Percentiles rank a stretch among this genome's conserved stretches.
Evolutionary conservation across 92 coral and sea anemone species (phyloP).

Genomic region (Zoanthus sociatus): DNA sequence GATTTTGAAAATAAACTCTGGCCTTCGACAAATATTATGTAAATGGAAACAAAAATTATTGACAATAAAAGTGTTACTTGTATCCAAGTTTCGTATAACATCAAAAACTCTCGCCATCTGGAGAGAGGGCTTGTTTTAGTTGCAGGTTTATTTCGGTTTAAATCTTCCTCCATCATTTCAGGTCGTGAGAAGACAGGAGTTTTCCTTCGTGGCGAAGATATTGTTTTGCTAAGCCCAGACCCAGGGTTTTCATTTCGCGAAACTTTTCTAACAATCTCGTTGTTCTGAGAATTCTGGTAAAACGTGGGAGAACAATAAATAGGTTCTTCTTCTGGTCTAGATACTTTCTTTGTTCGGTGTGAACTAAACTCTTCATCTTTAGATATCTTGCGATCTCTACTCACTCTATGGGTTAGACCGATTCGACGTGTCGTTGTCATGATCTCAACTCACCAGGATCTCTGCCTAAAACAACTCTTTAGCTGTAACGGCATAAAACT

Average conservation of each 20-base stretch:
- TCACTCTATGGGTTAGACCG: constrained; percentile 29
- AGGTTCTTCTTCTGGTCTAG: constrained; percentile 39
- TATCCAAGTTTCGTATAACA: constrained; percentile 62
- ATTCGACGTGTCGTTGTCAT: constrained; percentile 44
- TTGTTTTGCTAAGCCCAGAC: not conserved
- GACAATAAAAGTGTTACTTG: constrained; percentile 46
- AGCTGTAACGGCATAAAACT: no score
- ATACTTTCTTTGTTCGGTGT: not conserved
- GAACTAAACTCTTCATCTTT: constrained; percentile 19
- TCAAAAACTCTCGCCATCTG: constrained; percentile 57
- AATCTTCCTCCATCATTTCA: constrained; percentile 48
- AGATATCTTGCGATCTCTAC: constrained; percentile 10
- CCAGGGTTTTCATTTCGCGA: constrained; percentile 37
- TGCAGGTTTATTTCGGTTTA: constrained; percentile 15
- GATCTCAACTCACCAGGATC: not conserved
- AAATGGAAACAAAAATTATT: constrained; percentile 61
- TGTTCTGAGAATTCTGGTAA: constrained; percentile 46
- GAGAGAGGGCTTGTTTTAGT: not conserved
- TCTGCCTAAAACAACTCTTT: no score
- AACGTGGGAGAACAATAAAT: constrained; percentile 35
- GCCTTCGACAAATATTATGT: constrained; percentile 67
- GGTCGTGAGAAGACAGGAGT: constrained; percentile 63
- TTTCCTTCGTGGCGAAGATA: constrained; percentile 47
- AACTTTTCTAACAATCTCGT: constrained; percentile 27
- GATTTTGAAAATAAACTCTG: constrained; percentile 64